Base-by-base conservation (phyloP, 1,140 invertebrate species). In the Steinernema khuongi region DNA sequence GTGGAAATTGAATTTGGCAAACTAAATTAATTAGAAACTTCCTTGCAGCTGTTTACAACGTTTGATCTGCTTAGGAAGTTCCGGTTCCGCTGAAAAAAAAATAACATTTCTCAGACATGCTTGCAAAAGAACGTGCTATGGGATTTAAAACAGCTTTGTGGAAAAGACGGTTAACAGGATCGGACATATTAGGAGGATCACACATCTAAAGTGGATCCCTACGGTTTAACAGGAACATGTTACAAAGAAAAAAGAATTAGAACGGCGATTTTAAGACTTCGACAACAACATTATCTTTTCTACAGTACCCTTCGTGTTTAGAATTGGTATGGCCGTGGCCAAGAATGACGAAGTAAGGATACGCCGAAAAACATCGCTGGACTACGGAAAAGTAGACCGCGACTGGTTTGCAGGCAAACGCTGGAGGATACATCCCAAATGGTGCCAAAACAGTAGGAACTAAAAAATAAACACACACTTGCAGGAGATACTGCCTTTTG, bases 341-440 rank as follows among this genome's bases (percentile, higher is more conserved):
- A 75, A 83, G 73, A 75, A 74, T 28, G 83, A 84, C 71, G 74
- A 82, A 66, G 72, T 75, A 44, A 43, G 83, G 36, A 31, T 85
- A 32, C 70, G 69, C 14, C 43, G 80, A 29, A 69, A 76, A 66
- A n/a, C 41, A 28, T 31, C 32, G 33, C 44, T 79, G 33, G 73
- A 82, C 26, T 82, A 80, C 44, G 41, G 71, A 19, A 33, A 68
- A 22, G 73, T 85, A 18, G 67, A 82, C 29, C 26, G 81, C 70
- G 73, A 72, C 31, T 85, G 83, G 83, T 72, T 85, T 32, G 31
- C 71, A 26, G 82, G 71, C 11, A 75, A 80, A 30, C 68, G 82
- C 31, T 85, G 83, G 83, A 75, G 75, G 2, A 69, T 84, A 32
- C 82, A 84, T 71, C 83, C 83, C n/a, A 75, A 85, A 50, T 85